Evolutionary conservation across 2,888 invertebrate species (phyloP).

Genomic region (Papilio gigon): DNA sequence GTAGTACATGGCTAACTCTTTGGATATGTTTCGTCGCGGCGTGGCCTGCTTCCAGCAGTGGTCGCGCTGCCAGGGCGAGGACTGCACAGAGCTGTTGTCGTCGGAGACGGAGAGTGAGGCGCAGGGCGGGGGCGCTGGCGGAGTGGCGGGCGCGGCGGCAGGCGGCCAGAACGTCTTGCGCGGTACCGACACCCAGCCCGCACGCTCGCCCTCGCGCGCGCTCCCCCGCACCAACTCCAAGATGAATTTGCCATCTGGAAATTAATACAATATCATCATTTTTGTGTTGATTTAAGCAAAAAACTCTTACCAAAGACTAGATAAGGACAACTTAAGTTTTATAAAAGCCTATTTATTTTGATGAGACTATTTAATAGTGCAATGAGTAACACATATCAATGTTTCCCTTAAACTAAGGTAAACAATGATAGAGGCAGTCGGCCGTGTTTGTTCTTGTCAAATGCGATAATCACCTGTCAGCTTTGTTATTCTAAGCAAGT

Average conservation of each 20-base stretch:
- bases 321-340: not conserved
- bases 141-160: conserved; percentile 86
- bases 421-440: conserved; percentile 32
- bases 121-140: conserved; percentile 74
- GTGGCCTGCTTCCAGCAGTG: conserved; percentile 93
- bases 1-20: conserved; percentile 88
- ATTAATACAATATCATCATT: conserved; percentile 40
- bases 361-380: not conserved
- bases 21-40: conserved; percentile 88
- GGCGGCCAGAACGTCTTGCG: conserved; percentile 94
- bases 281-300: not conserved
- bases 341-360: not conserved
- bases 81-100: conserved; percentile 94
- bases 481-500: conserved; percentile 37
- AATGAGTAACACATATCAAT: conserved; percentile 17
- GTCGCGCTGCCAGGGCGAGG: conserved; percentile 94
- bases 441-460: conserved; percentile 37
- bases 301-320: not conserved
- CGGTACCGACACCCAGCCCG: conserved; percentile 94
- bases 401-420: conserved; percentile 8
- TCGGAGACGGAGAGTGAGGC: conserved; percentile 93
- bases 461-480: conserved; percentile 38
- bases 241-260: conserved; percentile 93
- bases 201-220: conserved; percentile 86
- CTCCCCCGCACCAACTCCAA: conserved; percentile 87